Evolutionary conservation across 2,113 vertebrate genomes (phyloP).

Genomic region (Myiozetetes cayanensis): DNA sequence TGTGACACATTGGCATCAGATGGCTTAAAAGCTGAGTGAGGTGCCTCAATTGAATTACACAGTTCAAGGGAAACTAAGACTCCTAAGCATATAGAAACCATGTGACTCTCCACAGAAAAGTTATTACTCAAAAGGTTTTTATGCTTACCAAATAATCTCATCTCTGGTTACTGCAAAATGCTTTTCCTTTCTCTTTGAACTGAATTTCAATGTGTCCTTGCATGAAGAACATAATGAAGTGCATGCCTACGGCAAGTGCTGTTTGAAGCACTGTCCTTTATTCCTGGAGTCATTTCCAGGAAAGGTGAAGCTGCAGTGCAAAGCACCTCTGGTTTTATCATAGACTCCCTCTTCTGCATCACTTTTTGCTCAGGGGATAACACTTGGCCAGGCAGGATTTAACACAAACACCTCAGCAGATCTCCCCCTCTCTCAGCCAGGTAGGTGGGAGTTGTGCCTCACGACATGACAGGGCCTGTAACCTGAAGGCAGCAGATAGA

Average conservation of each 20-base stretch:
- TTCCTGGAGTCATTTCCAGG: constrained; percentile 2
- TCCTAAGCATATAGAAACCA: not conserved
- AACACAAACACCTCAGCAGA: not conserved
- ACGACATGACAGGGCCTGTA: not conserved
- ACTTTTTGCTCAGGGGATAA: not conserved
- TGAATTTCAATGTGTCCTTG: constrained; percentile 19
- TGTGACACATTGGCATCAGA: not conserved
- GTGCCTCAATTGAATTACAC: not conserved
- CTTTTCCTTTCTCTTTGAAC: constrained; percentile 41
- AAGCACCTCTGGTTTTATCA: not conserved
- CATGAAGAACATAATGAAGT: not conserved
- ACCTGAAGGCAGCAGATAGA: not conserved
- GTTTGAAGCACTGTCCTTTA: not conserved
- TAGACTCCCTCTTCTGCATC: not conserved
- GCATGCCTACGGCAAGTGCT: not conserved
- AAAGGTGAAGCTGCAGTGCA: not conserved
- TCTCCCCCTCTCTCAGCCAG: not conserved
- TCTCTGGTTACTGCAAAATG: constrained; percentile 20
- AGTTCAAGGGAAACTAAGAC: not conserved
- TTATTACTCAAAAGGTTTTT: constrained; percentile 24
- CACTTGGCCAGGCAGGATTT: not conserved
- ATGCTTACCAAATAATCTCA: constrained; percentile 25
- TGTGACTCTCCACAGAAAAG: not conserved
- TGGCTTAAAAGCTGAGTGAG: not conserved
- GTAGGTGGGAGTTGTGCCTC: not conserved